Evolutionary conservation across 2,113 vertebrate species (phyloP), one percentile per base, ranked within the genome.

Genomic region (Cisticola juncidis): DNA sequence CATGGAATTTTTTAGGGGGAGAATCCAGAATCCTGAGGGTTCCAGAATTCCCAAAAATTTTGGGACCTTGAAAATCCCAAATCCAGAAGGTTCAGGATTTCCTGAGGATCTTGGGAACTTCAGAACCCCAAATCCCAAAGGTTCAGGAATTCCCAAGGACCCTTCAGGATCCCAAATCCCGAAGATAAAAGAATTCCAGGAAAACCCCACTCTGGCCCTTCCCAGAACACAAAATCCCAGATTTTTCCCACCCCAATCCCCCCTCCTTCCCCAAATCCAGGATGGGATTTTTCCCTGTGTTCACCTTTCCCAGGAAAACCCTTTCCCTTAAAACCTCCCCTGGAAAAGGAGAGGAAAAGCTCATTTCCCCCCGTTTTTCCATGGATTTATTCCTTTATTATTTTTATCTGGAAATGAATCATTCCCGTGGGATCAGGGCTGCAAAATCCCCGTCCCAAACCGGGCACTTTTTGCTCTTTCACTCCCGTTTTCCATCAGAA

Each of bases 301-400:
- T 73, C 40, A 12, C 40, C 19, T 23, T 74, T 74, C 24, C 53
- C 38, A 57, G 3, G 16, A 57, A 40, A 57, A 28, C 14, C 33
- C 4, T 26, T 73, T 22, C 40, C 33, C 25, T 74, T 23, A 45
- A 47, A 57, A 29, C 8, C 36, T 36, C 42, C 42, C 42, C 54
- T 14, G 71, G 71, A 17, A 47, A 74, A 58, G 11, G 33, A 29
- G 25, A 23, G 33, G 72, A 29, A 58, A 58, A 36, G 1, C 21
- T 6, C 44, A 1, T 24, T 29, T 58, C 29, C 3, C 25, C 54
- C 5, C 0, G 6, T 9, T 58, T 74, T 60, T 28, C 2, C 2
- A 7, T 17, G 20, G 26, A 29, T 58, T 58, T 58, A 31, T 19
- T 19, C 19, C 25, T 31, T 36, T 6, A 14, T 24, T 31, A 8